Conservation (phyloP, 2,113 vertebrate species). For the Gasterosteus nipponicus region DNA sequence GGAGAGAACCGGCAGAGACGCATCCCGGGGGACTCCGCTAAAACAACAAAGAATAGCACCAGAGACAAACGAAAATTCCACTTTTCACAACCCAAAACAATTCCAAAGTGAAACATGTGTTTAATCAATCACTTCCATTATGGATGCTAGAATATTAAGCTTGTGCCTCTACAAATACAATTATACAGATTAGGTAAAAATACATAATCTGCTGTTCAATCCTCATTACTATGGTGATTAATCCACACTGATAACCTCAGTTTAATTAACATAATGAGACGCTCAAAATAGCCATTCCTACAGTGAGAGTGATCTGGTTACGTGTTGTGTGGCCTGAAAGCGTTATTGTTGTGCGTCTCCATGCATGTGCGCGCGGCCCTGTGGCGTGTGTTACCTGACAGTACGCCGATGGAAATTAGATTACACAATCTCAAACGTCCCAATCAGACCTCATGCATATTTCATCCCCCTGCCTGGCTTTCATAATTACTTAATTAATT, state of each 20-base stretch:
- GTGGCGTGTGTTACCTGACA: slow-evolving; percentile 62
- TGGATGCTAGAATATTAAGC: slow-evolving; percentile 66
- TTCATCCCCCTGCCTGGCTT: slow-evolving; percentile 74
- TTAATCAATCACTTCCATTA: slow-evolving; percentile 58
- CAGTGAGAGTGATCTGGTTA: slow-evolving; percentile 48
- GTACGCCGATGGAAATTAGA: slow-evolving; percentile 76
- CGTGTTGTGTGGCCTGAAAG: slow-evolving; percentile 34
- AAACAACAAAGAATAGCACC: slow-evolving; percentile 1
- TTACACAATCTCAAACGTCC: slow-evolving; percentile 83
- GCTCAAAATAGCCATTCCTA: slow-evolving; percentile 49
- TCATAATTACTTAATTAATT: slow-evolving; percentile 88
- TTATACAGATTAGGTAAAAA: slow-evolving; percentile 73
- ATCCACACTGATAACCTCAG: slow-evolving; percentile 76
- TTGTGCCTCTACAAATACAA: slow-evolving; percentile 73
- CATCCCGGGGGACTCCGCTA: slow-evolving; percentile 3
- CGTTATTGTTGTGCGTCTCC: slow-evolving; percentile 22
- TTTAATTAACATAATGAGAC: slow-evolving; percentile 78
- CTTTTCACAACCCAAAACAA: slow-evolving; percentile 15
- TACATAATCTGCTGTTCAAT: slow-evolving; percentile 75
- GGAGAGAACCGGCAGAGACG: slow-evolving; percentile 33
- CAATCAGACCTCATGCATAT: slow-evolving; percentile 83
- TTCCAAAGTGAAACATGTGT: slow-evolving; percentile 24
- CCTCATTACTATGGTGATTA: slow-evolving; percentile 76
- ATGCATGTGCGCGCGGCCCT: not conserved
- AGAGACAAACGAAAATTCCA: slow-evolving; percentile 29